These are phyloP conservation scores for Sisyra nigra DNA, from an alignment of 2,888 invertebrate genomes.

Conservation along the genomic window DNA sequence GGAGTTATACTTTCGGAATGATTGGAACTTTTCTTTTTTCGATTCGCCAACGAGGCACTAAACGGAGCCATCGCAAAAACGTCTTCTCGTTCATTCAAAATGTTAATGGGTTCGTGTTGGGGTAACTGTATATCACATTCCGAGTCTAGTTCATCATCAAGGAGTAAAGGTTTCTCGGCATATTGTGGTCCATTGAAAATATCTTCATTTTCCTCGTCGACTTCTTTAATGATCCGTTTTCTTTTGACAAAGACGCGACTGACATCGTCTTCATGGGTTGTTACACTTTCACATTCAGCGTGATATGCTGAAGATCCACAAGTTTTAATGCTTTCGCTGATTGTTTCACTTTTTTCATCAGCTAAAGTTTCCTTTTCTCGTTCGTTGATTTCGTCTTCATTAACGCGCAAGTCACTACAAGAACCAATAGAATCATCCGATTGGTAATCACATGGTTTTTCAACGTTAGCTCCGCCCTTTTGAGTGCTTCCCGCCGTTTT, in stretches of 20 bases:
- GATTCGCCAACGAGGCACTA: constrained; percentile 18
- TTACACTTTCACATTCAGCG: constrained; percentile 54
- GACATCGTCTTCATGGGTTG: constrained; percentile 40
- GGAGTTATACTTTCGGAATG: no score
- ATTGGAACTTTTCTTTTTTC: constrained; percentile 11
- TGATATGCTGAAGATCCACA: constrained; percentile 55
- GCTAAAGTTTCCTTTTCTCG: constrained; percentile 26
- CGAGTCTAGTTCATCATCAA: constrained; percentile 62
- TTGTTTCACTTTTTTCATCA: constrained; percentile 33
- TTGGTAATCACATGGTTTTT: constrained; percentile 26
- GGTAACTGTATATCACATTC: constrained; percentile 22
- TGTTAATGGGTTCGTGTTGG: constrained; percentile 19
- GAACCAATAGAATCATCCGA: constrained; percentile 57
- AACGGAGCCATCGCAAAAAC: constrained; percentile 60
- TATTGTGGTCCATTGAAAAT: constrained; percentile 58
- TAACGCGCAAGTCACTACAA: constrained; percentile 47
- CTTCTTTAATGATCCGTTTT: constrained; percentile 28
- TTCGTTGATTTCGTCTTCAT: constrained; percentile 28
- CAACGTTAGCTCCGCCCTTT: constrained; percentile 13
- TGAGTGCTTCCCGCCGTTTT: constrained; percentile 18
- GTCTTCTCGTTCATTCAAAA: constrained; percentile 33
- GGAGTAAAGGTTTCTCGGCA: constrained; percentile 54
- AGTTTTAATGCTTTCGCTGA: constrained; percentile 45
- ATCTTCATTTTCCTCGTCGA: constrained; percentile 28
- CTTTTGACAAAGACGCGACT: constrained; percentile 32